Base-by-base conservation (phyloP, 2,797 vertebrate genomes). In the Cossypha polioptera region DNA sequence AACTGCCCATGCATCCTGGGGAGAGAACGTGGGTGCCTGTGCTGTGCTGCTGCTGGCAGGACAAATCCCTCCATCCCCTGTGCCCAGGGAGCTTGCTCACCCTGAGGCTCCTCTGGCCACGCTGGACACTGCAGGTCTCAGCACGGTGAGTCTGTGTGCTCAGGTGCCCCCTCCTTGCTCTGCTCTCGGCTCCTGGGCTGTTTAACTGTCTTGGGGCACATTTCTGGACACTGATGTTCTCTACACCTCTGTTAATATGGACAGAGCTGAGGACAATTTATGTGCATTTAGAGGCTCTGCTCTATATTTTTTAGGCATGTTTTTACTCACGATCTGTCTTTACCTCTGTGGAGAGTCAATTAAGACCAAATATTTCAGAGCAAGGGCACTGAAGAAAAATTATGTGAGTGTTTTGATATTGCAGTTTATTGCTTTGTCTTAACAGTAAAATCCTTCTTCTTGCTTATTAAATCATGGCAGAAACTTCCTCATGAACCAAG, bases 371-470 rank as follows among this genome's bases (percentile, higher is more conserved):
- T 92, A 68, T 16, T 95, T 88, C 67, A 89, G 42, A 84, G 28
- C 8, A 43, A 82, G 7, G 35, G 1, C 15, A 58, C 6, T n/a
- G 33, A 45, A 87, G 21, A 57, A 87, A 90, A 92, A 83, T 24
- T 51, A 11, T 73, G 33, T 71, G n/a, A 82, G 4, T 36, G 25
- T 92, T 92, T 91, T 59, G 48, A 71, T 92, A 85, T 84, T 88
- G 67, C 63, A 74, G 58, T 90, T 94, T 92, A 77, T 50, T 66
- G 7, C 42, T 94, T 72, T 81, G 45, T 88, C 58, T 92, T 54
- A 59, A 90, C 48, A 92, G 76, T 84, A 91, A 94, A 97, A 87
- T 68, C 75, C 53, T 92, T 91, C 25, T 88, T 63, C 17, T 68
- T 85, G 20, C 54, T 94, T 90, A 83, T 93, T 79, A 79, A 89